Evolutionary conservation across 1,140 invertebrate species (phyloP).

Genomic region (Pseudomyrmex flavicornis): DNA sequence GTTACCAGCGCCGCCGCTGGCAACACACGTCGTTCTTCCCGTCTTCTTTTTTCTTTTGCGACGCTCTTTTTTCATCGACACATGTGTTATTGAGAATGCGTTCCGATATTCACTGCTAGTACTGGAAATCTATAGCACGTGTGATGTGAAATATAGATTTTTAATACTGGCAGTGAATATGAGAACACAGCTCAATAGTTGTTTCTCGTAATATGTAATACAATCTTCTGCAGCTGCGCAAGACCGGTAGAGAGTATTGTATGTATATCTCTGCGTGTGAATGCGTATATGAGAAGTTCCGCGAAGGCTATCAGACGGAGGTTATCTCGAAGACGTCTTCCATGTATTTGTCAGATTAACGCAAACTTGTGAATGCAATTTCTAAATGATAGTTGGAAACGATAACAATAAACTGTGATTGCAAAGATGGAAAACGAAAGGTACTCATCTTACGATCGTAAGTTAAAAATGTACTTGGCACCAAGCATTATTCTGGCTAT

Average conservation of each 20-base stretch:
- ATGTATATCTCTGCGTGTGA: no score
- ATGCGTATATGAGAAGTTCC: neutral
- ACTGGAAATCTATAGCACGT: no score
- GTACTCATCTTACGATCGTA: neutral
- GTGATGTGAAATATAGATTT: no score
- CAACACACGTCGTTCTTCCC: slow-evolving; percentile 28
- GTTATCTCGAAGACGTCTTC: neutral
- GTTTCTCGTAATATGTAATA: no score
- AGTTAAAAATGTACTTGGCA: neutral
- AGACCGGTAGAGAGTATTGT: slow-evolving; percentile 6
- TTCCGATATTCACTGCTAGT: no score
- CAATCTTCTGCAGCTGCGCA: slow-evolving; percentile 6
- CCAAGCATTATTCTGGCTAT: neutral
- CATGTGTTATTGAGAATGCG: neutral
- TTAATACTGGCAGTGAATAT: no score
- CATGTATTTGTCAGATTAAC: neutral
- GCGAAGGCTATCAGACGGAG: neutral
- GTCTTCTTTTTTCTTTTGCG: neutral
- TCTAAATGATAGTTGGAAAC: no score
- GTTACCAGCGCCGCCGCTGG: slow-evolving; percentile 59
- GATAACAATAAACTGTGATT: no score
- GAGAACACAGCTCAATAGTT: no score
- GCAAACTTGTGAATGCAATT: no score
- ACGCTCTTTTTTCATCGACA: neutral
- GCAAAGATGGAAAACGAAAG: neutral